Evolutionary conservation across 2,113 vertebrate species (phyloP).

Genomic region (Vidua macroura): DNA sequence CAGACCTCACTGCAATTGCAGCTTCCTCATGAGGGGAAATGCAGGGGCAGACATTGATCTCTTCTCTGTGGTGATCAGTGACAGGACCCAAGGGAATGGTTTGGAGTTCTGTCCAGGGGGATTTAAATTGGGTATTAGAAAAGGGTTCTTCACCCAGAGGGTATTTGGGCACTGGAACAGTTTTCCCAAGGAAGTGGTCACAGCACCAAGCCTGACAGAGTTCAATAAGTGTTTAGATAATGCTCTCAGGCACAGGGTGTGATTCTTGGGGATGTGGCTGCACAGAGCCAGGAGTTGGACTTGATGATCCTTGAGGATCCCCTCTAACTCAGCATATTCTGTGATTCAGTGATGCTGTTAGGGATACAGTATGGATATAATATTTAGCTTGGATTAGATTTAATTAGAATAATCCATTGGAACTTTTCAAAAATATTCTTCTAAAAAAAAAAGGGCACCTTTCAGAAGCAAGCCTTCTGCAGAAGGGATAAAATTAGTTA

Average conservation of each 20-base stretch:
- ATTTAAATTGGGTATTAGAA: accelerated
- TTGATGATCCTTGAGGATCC: background rate
- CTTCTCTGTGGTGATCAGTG: background rate
- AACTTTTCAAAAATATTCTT: background rate
- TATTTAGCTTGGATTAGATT: background rate
- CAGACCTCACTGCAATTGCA: background rate
- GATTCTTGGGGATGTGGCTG: background rate
- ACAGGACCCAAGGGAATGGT: accelerated
- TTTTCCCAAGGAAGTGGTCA: background rate
- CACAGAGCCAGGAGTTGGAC: background rate
- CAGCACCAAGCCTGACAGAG: background rate
- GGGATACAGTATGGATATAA: background rate
- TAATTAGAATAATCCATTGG: background rate
- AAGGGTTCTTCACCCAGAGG: background rate
- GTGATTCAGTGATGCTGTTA: background rate
- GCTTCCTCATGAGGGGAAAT: accelerated
- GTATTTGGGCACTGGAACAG: background rate
- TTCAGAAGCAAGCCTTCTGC: background rate
- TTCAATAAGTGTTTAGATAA: background rate
- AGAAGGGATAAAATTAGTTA: background rate
- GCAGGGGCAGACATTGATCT: background rate
- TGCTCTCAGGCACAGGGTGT: background rate
- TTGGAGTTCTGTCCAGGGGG: background rate
- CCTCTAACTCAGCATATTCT: background rate
- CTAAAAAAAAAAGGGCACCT: background rate